These are phyloP conservation scores for Tenthredo notha DNA, from an alignment of 2,888 invertebrate species.

Conservation along the genomic window DNA sequence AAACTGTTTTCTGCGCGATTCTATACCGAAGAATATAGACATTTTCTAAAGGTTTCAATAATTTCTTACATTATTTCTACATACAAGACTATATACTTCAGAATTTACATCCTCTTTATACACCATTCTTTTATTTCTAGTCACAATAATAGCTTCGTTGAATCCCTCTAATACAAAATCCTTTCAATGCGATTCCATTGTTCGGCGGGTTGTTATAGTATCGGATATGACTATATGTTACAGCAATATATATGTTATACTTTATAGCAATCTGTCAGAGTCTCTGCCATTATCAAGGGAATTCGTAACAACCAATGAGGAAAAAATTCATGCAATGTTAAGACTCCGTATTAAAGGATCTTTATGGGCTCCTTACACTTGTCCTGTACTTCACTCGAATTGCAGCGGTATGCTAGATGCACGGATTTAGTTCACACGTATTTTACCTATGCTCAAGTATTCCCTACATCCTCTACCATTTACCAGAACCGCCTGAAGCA, in stretches of 20 bases:
- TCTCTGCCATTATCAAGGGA: not conserved
- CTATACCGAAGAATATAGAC: not conserved
- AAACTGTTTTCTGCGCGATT: not conserved
- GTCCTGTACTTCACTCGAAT: not conserved
- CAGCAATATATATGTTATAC: no score
- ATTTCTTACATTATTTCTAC: not conserved
- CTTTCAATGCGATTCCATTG: not conserved
- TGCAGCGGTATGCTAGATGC: not conserved
- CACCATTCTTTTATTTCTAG: not conserved
- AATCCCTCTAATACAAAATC: not conserved
- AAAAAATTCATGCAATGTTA: not conserved
- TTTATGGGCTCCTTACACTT: not conserved
- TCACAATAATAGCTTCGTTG: not conserved
- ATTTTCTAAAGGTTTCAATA: not conserved
- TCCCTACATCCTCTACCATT: not conserved
- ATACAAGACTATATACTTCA: not conserved
- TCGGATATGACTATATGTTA: not conserved
- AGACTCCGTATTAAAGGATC: not conserved
- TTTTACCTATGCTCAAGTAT: not conserved
- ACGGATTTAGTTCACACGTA: constrained; percentile 3
- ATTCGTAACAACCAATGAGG: not conserved
- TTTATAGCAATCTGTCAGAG: not conserved
- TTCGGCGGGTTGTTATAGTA: not conserved
- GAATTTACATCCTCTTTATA: not conserved
- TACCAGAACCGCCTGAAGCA: not conserved